These are phyloP conservation scores for Hemiprocne comata DNA, from an alignment of 2,113 vertebrate species.

Conservation along the genomic window DNA sequence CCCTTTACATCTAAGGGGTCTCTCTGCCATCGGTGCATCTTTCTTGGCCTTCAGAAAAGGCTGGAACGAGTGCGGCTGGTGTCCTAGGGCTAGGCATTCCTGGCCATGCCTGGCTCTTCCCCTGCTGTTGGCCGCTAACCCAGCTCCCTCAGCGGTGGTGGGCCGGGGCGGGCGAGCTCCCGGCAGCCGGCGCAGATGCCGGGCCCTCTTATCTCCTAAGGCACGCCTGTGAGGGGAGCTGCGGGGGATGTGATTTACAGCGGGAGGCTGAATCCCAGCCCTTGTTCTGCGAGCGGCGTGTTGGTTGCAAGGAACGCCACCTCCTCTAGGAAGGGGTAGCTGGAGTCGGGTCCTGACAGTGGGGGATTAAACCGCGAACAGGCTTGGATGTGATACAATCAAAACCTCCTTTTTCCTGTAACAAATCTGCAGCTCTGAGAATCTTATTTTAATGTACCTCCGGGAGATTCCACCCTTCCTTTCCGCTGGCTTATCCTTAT, in stretches of 20 bases:
- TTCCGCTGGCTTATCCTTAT: neutral
- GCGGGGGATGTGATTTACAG: neutral
- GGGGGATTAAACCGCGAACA: neutral
- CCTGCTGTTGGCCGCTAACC: rapidly evolving
- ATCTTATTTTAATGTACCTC: slow-evolving; percentile 30
- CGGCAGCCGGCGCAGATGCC: neutral
- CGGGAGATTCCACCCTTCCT: slow-evolving; percentile 34
- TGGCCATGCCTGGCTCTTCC: neutral
- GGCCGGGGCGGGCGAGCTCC: neutral
- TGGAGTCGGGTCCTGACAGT: neutral
- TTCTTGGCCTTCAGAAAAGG: neutral
- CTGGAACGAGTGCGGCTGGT: neutral
- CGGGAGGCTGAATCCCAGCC: neutral
- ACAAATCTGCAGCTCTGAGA: neutral
- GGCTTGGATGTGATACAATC: slow-evolving; percentile 40
- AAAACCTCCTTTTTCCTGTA: slow-evolving; percentile 47
- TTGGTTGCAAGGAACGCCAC: neutral
- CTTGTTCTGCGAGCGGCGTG: neutral
- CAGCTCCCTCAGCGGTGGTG: rapidly evolving
- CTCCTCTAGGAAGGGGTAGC: slow-evolving; percentile 15
- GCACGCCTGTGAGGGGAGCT: neutral
- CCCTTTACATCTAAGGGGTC: neutral
- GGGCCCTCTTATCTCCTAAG: neutral
- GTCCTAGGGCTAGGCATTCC: neutral
- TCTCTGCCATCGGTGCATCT: rapidly evolving